These are phyloP conservation scores for Lates calcarifer DNA, from an alignment of 2,113 vertebrate species.

Conservation along the genomic window DNA sequence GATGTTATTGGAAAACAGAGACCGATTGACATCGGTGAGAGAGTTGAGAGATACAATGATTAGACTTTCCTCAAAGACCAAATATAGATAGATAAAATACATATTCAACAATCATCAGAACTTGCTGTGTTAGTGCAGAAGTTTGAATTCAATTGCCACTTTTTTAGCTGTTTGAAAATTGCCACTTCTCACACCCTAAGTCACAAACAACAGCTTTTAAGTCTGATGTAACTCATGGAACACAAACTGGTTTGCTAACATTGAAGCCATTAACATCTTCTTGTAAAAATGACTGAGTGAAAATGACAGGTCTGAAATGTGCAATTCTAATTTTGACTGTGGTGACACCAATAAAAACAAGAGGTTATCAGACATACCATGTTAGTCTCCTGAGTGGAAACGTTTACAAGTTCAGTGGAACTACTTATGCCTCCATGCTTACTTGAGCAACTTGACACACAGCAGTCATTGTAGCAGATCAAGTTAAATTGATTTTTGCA, in stretches of 20 bases:
- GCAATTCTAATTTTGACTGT: neutral
- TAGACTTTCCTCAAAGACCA: neutral
- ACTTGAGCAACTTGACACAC: neutral
- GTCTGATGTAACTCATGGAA: neutral
- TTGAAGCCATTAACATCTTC: neutral
- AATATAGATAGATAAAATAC: neutral
- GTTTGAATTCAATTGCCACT: neutral
- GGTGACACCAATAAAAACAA: neutral
- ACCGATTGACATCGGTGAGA: neutral
- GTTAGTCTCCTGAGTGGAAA: neutral
- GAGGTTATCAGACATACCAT: neutral
- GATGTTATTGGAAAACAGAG: neutral
- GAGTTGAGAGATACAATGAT: too few relatives aligned
- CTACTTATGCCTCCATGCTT: neutral
- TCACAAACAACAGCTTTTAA: neutral
- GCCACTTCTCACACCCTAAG: neutral
- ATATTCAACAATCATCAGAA: neutral
- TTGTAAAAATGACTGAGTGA: neutral
- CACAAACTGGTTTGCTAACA: constrained; percentile 1
- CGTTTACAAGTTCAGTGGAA: neutral
- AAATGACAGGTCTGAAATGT: neutral
- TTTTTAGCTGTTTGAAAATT: neutral
- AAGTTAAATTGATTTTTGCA: neutral
- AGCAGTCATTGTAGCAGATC: neutral
- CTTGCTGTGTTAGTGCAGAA: neutral